A percentile compares a stretch with the other conserved stretches of the same genome.
Evolutionary conservation across 2,797 vertebrate genomes (phyloP).

Genomic region (Artibeus jamaicensis): DNA sequence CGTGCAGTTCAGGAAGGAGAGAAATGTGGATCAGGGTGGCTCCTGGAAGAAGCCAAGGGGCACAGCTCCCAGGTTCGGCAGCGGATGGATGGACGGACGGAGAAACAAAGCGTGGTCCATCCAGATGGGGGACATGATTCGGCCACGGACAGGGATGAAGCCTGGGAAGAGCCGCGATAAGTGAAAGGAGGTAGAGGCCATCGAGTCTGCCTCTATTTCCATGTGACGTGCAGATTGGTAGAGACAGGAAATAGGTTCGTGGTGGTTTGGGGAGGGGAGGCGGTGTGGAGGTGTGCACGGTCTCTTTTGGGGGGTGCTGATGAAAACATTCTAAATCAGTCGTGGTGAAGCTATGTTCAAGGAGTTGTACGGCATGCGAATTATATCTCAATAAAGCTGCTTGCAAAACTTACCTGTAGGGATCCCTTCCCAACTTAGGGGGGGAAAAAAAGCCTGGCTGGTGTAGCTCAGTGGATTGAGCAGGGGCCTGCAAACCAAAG

Average conservation of each 20-base stretch:
- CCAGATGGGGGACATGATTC: neutral
- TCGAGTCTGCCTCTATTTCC: neutral
- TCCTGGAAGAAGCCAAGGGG: neutral
- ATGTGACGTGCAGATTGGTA: accelerated
- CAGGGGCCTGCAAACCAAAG: no score
- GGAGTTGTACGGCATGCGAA: no score
- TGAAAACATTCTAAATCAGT: neutral
- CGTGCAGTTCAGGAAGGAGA: neutral
- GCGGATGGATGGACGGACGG: neutral
- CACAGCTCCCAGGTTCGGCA: neutral
- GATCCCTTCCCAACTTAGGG: neutral
- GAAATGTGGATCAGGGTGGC: neutral
- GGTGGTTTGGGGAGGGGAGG: neutral
- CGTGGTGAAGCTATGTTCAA: neutral
- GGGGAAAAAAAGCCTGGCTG: no score
- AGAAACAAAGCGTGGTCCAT: neutral
- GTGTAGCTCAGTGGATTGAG: no score
- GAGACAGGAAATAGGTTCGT: neutral
- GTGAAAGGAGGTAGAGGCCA: neutral
- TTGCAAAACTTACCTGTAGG: neutral
- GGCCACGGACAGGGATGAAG: neutral
- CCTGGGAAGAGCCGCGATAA: neutral
- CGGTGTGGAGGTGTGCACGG: neutral
- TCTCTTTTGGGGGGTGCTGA: neutral
- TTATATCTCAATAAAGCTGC: neutral